Percentiles rank a stretch among this genome's conserved stretches.
phyloP scores from a whole-genome alignment of 2,113 vertebrate genomes.

The Nesoenas mayeri region DNA sequence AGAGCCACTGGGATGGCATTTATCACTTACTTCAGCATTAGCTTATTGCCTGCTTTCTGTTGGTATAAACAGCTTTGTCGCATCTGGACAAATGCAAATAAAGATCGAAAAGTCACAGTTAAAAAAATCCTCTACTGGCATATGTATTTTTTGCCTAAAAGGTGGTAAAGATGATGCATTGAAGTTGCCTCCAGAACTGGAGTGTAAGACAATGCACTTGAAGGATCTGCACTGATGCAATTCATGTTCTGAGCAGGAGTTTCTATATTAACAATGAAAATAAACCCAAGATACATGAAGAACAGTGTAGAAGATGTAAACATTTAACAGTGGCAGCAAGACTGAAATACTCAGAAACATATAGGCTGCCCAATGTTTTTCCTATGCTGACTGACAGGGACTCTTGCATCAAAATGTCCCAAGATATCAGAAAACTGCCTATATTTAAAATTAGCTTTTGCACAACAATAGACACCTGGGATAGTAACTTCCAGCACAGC shows the following conservation, averaged over 20 bases:
- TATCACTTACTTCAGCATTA: not conserved
- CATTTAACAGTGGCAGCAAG: not conserved
- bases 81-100: not conserved
- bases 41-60: not conserved
- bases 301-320: not conserved
- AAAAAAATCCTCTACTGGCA: not conserved
- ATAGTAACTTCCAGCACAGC: not conserved
- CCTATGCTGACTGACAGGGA: not conserved
- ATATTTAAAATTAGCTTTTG: not conserved
- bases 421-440: not conserved
- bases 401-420: not conserved
- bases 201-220: not conserved
- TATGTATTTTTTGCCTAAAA: not conserved
- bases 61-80: not conserved
- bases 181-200: not conserved
- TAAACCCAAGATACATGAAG: not conserved
- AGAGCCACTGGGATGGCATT: not conserved
- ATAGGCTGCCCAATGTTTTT: not conserved
- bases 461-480: not conserved
- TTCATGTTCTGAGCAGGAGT: not conserved
- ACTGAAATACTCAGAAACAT: not conserved
- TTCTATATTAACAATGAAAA: not conserved
- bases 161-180: not conserved
- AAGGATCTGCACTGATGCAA: not conserved
- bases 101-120: not conserved